Percentiles rank a stretch among this genome's conserved stretches.
Conservation (phyloP, 2,888 invertebrate species). For the Parthenolecanium corni region DNA sequence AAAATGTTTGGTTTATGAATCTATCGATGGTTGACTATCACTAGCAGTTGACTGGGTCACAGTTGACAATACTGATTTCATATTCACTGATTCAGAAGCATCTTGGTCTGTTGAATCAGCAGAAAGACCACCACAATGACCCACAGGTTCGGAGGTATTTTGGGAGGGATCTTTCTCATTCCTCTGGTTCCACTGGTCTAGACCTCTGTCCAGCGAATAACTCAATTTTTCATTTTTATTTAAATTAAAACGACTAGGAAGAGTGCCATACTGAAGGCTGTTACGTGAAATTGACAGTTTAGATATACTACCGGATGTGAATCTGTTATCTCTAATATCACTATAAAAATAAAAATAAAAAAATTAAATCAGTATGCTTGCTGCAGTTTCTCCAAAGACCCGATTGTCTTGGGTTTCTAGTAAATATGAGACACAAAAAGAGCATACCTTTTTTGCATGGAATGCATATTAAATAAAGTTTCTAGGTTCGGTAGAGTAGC, state of each 20-base stretch:
- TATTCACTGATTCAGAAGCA: background rate
- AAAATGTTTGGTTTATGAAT: background rate
- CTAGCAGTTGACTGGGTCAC: no score
- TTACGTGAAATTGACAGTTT: constrained; percentile 6
- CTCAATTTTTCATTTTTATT: constrained; percentile 4
- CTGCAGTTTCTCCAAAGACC: no score
- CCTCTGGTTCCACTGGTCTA: constrained; percentile 10
- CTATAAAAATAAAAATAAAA: background rate
- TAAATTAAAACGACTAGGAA: constrained; percentile 12
- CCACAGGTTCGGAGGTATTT: background rate
- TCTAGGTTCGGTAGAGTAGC: constrained; percentile 65
- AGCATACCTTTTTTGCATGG: constrained; percentile 30
- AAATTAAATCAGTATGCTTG: no score
- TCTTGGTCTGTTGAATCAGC: constrained; percentile 15
- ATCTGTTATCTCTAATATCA: constrained; percentile 5
- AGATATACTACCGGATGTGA: background rate
- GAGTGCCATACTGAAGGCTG: constrained; percentile 1
- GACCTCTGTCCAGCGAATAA: constrained; percentile 7
- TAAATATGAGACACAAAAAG: background rate
- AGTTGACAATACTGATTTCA: background rate
- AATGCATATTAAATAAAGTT: constrained; percentile 44
- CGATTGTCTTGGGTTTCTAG: no score
- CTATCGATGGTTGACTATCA: no score
- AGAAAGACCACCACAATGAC: constrained; percentile 10
- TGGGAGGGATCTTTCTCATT: background rate